Conservation (phyloP, 1,140 invertebrate genomes). For the Cotesia vestalis region DNA sequence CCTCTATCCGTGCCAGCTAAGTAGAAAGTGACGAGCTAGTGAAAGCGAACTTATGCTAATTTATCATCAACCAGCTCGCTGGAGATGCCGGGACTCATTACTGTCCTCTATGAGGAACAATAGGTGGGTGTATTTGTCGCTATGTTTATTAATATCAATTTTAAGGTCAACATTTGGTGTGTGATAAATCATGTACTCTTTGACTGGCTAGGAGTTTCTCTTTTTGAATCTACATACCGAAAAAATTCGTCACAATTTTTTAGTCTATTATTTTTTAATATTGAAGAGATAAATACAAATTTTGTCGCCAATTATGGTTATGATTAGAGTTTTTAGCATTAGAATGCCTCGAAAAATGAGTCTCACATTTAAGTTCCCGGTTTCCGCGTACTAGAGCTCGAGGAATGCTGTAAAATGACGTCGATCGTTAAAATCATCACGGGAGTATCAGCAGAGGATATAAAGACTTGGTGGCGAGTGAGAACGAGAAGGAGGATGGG, state of each 20-base stretch:
- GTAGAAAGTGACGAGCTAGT: slow-evolving; percentile 18
- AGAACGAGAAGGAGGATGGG: not conserved
- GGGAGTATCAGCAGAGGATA: not conserved
- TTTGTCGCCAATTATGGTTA: too few species aligned
- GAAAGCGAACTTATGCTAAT: slow-evolving; percentile 26
- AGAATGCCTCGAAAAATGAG: not conserved
- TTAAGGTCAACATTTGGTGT: not conserved
- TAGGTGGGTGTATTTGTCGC: slow-evolving; percentile 8
- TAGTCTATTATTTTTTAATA: too few species aligned
- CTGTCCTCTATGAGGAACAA: not conserved
- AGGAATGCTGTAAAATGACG: slow-evolving; percentile 32
- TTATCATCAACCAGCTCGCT: not conserved
- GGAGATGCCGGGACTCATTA: slow-evolving; percentile 12
- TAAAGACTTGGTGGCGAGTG: not conserved
- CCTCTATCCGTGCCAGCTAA: not conserved
- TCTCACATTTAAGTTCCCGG: slow-evolving; percentile 15
- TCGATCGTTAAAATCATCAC: slow-evolving; percentile 30
- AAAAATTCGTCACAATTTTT: too few species aligned
- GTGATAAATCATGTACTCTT: too few species aligned
- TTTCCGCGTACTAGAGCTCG: slow-evolving; percentile 17
- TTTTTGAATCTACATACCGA: too few species aligned
- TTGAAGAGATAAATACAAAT: too few species aligned
- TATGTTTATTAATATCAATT: not conserved
- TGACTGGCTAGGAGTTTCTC: too few species aligned
- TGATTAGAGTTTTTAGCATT: not conserved